Evolutionary conservation across 2,888 invertebrate species (phyloP), one percentile per base, ranked within the genome.

Genomic region (Tenthredo scrophulariae): DNA sequence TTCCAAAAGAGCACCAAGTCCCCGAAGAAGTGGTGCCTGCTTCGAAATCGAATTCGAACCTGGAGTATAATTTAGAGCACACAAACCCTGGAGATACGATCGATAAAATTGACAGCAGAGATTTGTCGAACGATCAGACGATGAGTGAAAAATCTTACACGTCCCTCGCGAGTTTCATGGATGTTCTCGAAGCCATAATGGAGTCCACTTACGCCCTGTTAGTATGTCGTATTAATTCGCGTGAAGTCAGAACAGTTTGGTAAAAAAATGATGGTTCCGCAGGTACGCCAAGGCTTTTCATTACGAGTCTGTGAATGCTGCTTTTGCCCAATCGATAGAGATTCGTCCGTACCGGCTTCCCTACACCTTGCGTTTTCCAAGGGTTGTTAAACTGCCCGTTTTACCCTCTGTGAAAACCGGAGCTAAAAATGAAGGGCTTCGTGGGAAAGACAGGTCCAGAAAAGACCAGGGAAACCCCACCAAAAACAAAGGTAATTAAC

Each of bases 201-300:
- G 87, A 89, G 9, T 88, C 90, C 6, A 90, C 90, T 26, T 91
- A 90, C 84, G 82, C 86, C 29, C 89, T 91, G 91, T 91, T 85
- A 85, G 87, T 87, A 79, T 43, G 40, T 37, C 9, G 58, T 22
- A 2, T 10, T 5, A 72, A 43, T n/a, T n/a, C 9, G 18, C 22
- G 15, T 74, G 7, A 74, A 37, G 15, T 46, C 46, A 6, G n/a
- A 40, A 15, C 50, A 46, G 54, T 33, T 84, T 75, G 22, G 9
- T 74, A n/a, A 1, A 65, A 75, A 13, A 22, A 77, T 46, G 18
- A 29, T 67, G 15, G n/a, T 85, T 74, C 43, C 67, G 74, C 85
- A 92, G 92, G 88, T 92, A 90, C 37, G 91, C 88, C 10, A 87
- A 86, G 26, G 89, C 89, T 50, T 86, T 90, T 33, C 88, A 89